phyloP scores from a whole-genome alignment of 2,113 vertebrate species.

The Plectropomus leopardus region DNA sequence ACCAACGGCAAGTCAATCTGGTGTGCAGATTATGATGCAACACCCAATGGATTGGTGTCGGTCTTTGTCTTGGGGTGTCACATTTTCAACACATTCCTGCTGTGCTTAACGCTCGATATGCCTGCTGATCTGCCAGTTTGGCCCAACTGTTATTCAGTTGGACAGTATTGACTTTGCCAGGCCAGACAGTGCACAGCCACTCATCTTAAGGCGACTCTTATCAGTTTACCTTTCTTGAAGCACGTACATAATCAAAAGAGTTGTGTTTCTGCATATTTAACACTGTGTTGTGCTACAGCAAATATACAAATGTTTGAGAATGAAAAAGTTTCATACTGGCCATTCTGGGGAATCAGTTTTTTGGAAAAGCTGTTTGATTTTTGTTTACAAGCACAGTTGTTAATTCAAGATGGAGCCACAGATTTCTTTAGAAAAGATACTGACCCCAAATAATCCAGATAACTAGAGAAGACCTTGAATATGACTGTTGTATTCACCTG shows the following conservation, averaged over 20 bases:
- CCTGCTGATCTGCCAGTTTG: slow-evolving; percentile 45
- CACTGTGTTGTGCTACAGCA: slow-evolving; percentile 12
- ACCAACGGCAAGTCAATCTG: slow-evolving; percentile 61
- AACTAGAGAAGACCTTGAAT: slow-evolving; percentile 10
- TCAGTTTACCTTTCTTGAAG: slow-evolving; percentile 23
- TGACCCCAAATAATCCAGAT: slow-evolving; percentile 7
- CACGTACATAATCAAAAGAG: slow-evolving; percentile 7
- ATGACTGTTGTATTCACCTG: background rate
- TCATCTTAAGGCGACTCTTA: slow-evolving; percentile 21
- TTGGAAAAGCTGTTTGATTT: slow-evolving; percentile 16
- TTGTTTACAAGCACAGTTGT: slow-evolving; percentile 6
- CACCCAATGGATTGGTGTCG: slow-evolving; percentile 36
- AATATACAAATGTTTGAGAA: background rate
- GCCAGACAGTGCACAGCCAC: slow-evolving; percentile 21
- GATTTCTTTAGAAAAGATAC: background rate
- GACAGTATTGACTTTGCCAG: slow-evolving; percentile 42
- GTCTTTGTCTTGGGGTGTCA: slow-evolving; percentile 41
- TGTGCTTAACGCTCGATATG: slow-evolving; percentile 42
- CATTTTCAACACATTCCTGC: slow-evolving; percentile 53
- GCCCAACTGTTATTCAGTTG: slow-evolving; percentile 63
- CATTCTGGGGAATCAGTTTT: background rate
- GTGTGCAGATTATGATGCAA: slow-evolving; percentile 60
- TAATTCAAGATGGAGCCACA: background rate
- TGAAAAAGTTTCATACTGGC: background rate
- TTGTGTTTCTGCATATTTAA: background rate